These are phyloP conservation scores for Nothocercus nigrocapillus DNA, from an alignment of 2,113 vertebrate species.

Conservation along the genomic window DNA sequence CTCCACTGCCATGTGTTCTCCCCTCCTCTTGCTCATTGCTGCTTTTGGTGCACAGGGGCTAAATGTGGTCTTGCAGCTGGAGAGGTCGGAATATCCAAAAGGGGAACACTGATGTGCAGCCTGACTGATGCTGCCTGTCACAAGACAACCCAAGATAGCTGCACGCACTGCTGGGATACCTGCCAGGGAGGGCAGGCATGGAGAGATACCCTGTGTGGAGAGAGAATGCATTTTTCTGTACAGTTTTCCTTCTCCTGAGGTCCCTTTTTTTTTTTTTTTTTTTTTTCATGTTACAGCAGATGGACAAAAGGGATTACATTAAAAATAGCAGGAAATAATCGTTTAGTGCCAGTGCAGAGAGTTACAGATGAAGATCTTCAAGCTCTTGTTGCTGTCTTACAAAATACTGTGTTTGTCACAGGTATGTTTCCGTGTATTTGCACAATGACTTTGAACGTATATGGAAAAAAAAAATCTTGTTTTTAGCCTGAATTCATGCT, in stretches of 20 bases:
- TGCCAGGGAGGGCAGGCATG: accelerated
- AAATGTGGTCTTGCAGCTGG: not conserved
- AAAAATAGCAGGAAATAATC: slow-evolving; percentile 81
- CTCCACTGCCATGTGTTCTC: not conserved
- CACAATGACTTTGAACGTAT: not conserved
- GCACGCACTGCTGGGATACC: not conserved
- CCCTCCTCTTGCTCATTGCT: not conserved
- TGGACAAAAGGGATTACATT: slow-evolving; percentile 60
- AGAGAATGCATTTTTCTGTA: not conserved
- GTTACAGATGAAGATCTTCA: slow-evolving; percentile 78
- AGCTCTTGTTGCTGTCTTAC: slow-evolving; percentile 74
- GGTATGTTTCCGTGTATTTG: slow-evolving; percentile 71
- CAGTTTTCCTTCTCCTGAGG: not conserved
- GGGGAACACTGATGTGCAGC: not conserved
- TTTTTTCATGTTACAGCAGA: not conserved
- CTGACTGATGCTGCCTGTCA: accelerated
- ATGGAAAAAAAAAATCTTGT: not conserved
- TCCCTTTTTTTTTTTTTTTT: not conserved
- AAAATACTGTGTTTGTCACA: slow-evolving; percentile 57
- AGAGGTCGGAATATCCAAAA: not conserved
- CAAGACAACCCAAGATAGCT: not conserved
- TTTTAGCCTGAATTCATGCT: not conserved
- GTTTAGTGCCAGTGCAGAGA: slow-evolving; percentile 59
- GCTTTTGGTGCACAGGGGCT: not conserved
- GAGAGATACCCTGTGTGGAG: not conserved